Base-by-base conservation (phyloP, 2,113 vertebrate genomes). In the Pygoscelis adeliae region DNA sequence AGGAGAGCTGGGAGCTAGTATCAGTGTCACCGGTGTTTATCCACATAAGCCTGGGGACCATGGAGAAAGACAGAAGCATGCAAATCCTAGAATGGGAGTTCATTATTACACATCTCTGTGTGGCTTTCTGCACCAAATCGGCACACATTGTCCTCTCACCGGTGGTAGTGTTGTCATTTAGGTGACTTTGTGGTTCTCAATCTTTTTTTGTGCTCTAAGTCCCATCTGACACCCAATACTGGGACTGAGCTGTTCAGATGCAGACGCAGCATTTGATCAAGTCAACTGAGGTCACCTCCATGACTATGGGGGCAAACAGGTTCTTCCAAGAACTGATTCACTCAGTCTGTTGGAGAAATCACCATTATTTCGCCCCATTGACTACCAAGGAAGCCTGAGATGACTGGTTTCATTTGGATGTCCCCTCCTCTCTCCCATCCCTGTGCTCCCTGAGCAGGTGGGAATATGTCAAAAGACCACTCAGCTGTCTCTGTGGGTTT, bases 81-180 rank as follows among this genome's bases (percentile, higher is more conserved):
- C 23, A 95, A 76, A 78, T 49, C 27, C 30, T 70, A 36, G 21
- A 76, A 55, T 2, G 8, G 13, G 25, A 85, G 19, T 32, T 42
- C 38, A 29, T 79, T 49, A 58, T 30, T 21, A 6, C 16, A 23
- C 30, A 46, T 32, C 55, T 59, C 50, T 62, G 19, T 50, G 65
- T 42, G 69, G 53, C 25, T 87, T 96, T 87, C 83, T n/a, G 30
- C 6, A 3, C 49, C 53, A 73, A 13, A 59, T 20, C 2, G 3
- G 8, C 30, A 62, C 8, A 32, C 14, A 11, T 32, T 9, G 1
- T 65, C 49, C 27, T 29, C 59, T 66, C 36, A 66, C 11, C 20
- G 1, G 0, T 50, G 42, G 53, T 0, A n/a, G 27, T 7, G 21
- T 22, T 76, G 44, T 32, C 4, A 0, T 77, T 77, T n/a, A 55